phyloP scores from a whole-genome alignment of 2,113 vertebrate species.

The Hepsetus odoe region DNA sequence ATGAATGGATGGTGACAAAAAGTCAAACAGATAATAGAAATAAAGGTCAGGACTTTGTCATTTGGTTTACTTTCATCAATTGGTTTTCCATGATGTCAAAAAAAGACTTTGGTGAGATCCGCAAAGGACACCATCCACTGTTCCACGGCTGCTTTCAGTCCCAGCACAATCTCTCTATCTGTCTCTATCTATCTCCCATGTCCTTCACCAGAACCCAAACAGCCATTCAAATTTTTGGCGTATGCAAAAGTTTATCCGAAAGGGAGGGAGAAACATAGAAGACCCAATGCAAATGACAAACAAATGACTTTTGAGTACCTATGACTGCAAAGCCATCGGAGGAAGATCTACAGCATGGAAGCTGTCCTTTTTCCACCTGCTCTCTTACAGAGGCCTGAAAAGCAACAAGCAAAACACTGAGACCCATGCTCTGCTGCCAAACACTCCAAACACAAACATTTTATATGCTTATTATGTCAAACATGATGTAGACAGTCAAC shows the following conservation, averaged over 20 bases:
- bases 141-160: too few species aligned
- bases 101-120: too few species aligned
- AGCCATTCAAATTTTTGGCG: background rate
- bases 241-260: constrained; percentile 8
- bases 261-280: background rate
- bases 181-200: background rate
- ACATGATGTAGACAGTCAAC: too few species aligned
- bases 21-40: too few species aligned
- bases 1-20: too few species aligned
- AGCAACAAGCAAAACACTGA: background rate
- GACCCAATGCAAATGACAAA: background rate
- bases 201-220: background rate
- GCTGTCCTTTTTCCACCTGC: constrained; percentile 35
- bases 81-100: too few species aligned
- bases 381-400: constrained; percentile 58
- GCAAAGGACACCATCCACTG: background rate
- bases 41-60: too few species aligned
- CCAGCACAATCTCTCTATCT: background rate
- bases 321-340: constrained; percentile 73
- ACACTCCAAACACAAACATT: too few species aligned
- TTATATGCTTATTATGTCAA: too few species aligned
- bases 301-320: constrained; percentile 51
- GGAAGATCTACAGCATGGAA: constrained; percentile 62
- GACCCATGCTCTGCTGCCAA: background rate
- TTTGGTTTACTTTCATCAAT: too few species aligned